These are phyloP conservation scores for Heliconius aoede DNA, from an alignment of 2,888 invertebrate genomes.

Conservation along the genomic window DNA sequence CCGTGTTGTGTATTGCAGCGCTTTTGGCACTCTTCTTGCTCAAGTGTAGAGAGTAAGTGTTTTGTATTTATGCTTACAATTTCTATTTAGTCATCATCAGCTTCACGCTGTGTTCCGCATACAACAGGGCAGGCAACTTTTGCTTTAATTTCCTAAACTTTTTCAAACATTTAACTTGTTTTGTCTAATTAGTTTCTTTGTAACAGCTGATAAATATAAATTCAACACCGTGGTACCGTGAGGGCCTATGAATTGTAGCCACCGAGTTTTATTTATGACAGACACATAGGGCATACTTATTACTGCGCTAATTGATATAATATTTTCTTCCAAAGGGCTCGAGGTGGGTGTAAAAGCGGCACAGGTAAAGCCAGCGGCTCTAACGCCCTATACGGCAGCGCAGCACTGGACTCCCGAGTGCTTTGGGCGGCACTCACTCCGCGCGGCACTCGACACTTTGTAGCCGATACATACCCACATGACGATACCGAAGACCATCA, in stretches of 20 bases:
- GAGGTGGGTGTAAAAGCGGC: slow-evolving; percentile 82
- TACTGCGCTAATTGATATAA: not conserved
- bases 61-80: not conserved
- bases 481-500: slow-evolving; percentile 87
- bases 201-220: no score
- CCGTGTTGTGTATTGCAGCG: slow-evolving; percentile 90
- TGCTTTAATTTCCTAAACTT: no score
- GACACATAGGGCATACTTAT: no score
- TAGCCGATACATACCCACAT: slow-evolving; percentile 86
- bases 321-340: slow-evolving; percentile 60
- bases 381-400: slow-evolving; percentile 73
- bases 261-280: no score
- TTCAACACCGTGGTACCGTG: no score
- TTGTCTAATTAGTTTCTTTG: no score
- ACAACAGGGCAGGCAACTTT: no score
- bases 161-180: no score
- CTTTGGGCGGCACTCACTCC: slow-evolving; percentile 94
- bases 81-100: no score
- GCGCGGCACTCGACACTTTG: slow-evolving; percentile 90
- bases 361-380: slow-evolving; percentile 80
- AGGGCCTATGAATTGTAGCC: no score
- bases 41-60: slow-evolving; percentile 92
- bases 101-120: no score
- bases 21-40: slow-evolving; percentile 90
- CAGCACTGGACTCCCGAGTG: slow-evolving; percentile 86